phyloP scores from a whole-genome alignment of 2,113 vertebrate genomes.

The Siniperca chuatsi region DNA sequence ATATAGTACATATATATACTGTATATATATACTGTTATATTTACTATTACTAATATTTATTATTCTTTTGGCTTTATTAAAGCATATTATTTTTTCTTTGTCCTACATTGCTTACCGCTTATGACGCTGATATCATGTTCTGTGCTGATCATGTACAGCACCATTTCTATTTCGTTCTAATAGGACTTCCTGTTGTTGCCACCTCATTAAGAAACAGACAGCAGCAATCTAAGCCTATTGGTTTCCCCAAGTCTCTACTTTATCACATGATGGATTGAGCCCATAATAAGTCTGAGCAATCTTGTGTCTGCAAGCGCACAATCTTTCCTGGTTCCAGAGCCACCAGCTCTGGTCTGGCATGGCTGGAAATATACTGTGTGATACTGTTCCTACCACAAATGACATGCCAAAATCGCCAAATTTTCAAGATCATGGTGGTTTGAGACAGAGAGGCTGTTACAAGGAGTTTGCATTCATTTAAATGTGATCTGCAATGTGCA shows the following conservation, averaged over 20 bases:
- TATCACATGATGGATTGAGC: constrained; percentile 63
- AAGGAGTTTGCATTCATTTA: neutral
- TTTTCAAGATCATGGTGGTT: neutral
- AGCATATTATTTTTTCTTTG: neutral
- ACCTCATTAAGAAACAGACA: constrained; percentile 48
- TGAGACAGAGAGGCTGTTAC: neutral
- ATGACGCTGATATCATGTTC: neutral
- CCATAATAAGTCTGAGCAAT: constrained; percentile 45
- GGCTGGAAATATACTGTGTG: neutral
- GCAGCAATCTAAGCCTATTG: constrained; percentile 32
- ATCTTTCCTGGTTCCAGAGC: neutral
- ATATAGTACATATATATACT: too few relatives aligned
- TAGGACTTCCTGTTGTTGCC: constrained; percentile 40
- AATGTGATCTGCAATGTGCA: neutral
- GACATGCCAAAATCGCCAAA: neutral
- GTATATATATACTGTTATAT: neutral
- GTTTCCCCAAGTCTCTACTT: constrained; percentile 43
- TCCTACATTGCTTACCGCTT: too few relatives aligned
- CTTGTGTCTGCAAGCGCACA: constrained; percentile 24
- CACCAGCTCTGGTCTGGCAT: neutral
- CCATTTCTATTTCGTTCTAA: constrained; percentile 21
- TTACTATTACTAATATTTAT: too few relatives aligned
- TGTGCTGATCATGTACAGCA: neutral
- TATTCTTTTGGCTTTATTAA: neutral
- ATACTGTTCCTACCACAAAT: neutral